Conservation (phyloP, 1,140 invertebrate species). For the Drosophila sucinea region DNA sequence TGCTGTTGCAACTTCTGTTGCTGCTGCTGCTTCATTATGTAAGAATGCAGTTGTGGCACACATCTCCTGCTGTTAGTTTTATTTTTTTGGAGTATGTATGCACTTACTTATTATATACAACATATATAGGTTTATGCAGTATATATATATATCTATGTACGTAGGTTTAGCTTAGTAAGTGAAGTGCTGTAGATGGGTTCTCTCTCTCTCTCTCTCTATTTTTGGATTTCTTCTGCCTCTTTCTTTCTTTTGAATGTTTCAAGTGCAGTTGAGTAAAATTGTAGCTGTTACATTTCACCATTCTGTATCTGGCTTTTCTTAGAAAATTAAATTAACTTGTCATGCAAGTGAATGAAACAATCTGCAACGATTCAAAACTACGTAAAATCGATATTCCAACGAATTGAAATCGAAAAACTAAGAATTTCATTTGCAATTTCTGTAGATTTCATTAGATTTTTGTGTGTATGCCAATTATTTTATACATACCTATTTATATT, state of each 20-base stretch:
- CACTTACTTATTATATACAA: constrained; percentile 40
- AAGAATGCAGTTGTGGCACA: constrained; percentile 42
- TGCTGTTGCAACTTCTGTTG: constrained; percentile 7
- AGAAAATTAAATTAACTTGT: not conserved
- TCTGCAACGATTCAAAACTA: too few relatives aligned
- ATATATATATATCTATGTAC: constrained; percentile 25
- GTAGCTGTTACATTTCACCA: not conserved
- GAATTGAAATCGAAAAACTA: too few relatives aligned
- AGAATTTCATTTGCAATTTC: too few relatives aligned
- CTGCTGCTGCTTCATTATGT: constrained; percentile 66
- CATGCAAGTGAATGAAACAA: not conserved
- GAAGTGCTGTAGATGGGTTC: not conserved
- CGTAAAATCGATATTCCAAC: too few relatives aligned
- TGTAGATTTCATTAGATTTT: too few relatives aligned
- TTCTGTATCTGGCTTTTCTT: constrained; percentile 9
- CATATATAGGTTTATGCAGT: constrained; percentile 1
- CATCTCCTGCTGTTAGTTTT: constrained; percentile 16
- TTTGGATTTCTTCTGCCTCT: not conserved
- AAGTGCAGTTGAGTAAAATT: not conserved
- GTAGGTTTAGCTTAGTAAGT: not conserved
- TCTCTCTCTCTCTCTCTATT: not conserved
- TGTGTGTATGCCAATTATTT: not conserved
- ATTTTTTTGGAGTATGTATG: constrained; percentile 1
- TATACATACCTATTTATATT: not conserved
- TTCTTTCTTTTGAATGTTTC: not conserved